These are phyloP conservation scores for Hydrozoanthus gracilis DNA, from an alignment of 92 coral and sea anemone species.

Conservation along the genomic window DNA sequence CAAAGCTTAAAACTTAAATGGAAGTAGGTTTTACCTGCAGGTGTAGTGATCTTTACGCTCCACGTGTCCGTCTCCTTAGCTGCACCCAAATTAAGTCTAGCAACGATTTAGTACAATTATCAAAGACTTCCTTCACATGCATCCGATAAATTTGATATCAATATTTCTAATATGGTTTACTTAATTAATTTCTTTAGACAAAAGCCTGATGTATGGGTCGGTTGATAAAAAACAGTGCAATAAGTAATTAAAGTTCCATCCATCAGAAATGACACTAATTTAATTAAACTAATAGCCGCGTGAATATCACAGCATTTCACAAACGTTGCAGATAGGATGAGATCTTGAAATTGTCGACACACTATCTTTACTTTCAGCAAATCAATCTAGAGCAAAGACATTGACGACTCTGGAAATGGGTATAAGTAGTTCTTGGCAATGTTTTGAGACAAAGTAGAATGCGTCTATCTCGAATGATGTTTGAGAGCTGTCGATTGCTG, in stretches of 20 bases:
- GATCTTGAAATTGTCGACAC: not conserved
- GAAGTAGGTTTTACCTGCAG: not conserved
- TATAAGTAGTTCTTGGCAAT: not conserved
- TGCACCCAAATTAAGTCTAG: constrained; percentile 33
- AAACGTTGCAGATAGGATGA: not conserved
- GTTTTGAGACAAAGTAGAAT: not conserved
- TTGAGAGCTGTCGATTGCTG: constrained; percentile 34
- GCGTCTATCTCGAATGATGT: constrained; percentile 14
- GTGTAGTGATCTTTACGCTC: constrained; percentile 4
- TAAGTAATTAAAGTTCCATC: constrained; percentile 45
- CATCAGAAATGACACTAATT: constrained; percentile 69
- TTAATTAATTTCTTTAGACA: constrained; percentile 37
- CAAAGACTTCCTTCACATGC: constrained; percentile 40
- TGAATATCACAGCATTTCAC: constrained; percentile 28
- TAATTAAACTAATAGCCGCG: constrained; percentile 62
- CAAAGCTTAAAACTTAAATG: not conserved
- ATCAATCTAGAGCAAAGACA: not conserved
- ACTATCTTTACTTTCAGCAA: not conserved
- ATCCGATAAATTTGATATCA: constrained; percentile 37
- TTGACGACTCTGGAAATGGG: not conserved
- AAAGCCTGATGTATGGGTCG: constrained; percentile 48
- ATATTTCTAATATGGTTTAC: constrained; percentile 26
- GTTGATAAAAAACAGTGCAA: constrained; percentile 39
- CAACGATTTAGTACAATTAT: constrained; percentile 32
- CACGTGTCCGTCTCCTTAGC: constrained; percentile 13